Percentiles rank a stretch among this genome's conserved stretches.
These are phyloP conservation scores for Probosciger aterrimus DNA, from an alignment of 2,113 vertebrate genomes.

Conservation along the genomic window DNA sequence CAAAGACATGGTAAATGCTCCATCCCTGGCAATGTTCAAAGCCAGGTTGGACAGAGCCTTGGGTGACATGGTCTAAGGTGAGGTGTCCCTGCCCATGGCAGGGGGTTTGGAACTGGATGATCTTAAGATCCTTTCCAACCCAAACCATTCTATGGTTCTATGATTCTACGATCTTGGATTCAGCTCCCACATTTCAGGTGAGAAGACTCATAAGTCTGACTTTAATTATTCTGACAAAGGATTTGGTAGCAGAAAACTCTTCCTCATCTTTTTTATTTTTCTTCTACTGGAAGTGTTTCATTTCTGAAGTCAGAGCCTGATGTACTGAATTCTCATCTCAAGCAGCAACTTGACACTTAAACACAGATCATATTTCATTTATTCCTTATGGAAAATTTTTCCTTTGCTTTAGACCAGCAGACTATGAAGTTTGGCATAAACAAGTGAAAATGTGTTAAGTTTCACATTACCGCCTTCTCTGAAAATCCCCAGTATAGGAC, in stretches of 20 bases:
- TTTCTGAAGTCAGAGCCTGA: not conserved
- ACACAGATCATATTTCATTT: not conserved
- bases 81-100: not conserved
- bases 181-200: not conserved
- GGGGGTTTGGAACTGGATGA: not conserved
- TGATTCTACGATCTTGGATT: not conserved
- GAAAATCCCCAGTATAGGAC: not conserved
- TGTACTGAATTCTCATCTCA: not conserved
- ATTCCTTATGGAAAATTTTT: not conserved
- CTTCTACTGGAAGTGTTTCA: not conserved
- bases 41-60: too few species aligned
- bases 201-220: not conserved
- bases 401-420: not conserved
- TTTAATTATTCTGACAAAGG: not conserved
- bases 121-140: not conserved
- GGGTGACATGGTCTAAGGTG: not conserved
- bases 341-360: not conserved
- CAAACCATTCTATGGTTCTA: not conserved
- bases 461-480: not conserved
- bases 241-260: not conserved
- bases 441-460: not conserved
- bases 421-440: not conserved
- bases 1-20: not conserved
- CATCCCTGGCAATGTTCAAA: not conserved
- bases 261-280: not conserved